A percentile compares a stretch with the other conserved stretches of the same genome.
Evolutionary conservation across 1,140 invertebrate species (phyloP).

Genomic region (Oryzaephilus surinamensis): DNA sequence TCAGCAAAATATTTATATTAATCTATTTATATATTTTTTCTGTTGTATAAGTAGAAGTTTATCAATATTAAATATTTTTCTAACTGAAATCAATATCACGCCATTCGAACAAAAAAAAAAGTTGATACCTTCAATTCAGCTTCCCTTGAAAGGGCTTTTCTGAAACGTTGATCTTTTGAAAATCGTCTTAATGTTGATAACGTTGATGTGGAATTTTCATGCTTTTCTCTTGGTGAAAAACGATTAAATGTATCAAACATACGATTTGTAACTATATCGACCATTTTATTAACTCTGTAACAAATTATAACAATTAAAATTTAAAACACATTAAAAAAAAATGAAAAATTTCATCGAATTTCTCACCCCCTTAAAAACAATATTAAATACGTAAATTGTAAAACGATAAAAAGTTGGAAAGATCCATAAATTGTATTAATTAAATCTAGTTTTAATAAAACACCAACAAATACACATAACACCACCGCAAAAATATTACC

Average conservation of each 20-base stretch:
- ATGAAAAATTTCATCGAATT: background rate
- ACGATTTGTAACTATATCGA: constrained; percentile 44
- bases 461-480: no score
- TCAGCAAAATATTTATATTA: no score
- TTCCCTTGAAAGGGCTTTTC: no score
- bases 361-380: constrained; percentile 25
- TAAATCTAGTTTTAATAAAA: no score
- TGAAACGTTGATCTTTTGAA: constrained; percentile 36
- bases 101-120: no score
- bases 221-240: constrained; percentile 39
- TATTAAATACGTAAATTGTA: constrained; percentile 27
- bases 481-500: no score
- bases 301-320: constrained; percentile 12
- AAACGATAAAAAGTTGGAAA: constrained; percentile 24
- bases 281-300: constrained; percentile 47
- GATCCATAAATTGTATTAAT: no score
- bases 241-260: constrained; percentile 45
- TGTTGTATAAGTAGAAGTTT: no score
- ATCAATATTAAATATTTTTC: no score
- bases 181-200: constrained; percentile 33
- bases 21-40: no score
- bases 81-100: no score
- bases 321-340: constrained; percentile 7
- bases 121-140: no score
- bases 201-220: constrained; percentile 29